These are phyloP conservation scores for Scatophagus argus DNA, from an alignment of 2,113 vertebrate species.

Conservation along the genomic window DNA sequence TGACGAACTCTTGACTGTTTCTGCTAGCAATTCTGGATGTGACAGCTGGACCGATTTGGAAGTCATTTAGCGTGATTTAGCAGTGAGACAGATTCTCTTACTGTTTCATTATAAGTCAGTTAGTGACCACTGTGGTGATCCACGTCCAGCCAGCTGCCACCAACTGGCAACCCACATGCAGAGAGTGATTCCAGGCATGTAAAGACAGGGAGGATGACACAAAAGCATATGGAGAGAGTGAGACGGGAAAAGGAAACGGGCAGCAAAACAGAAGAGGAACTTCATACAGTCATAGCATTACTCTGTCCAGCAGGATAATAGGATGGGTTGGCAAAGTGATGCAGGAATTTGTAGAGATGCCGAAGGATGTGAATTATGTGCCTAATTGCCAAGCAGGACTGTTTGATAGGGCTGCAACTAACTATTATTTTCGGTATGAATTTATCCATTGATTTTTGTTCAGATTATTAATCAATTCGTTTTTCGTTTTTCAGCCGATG, in stretches of 20 bases:
- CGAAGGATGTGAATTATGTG: slow-evolving; percentile 20
- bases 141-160: slow-evolving; percentile 15
- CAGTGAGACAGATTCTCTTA: slow-evolving; percentile 9
- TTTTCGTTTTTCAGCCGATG: background rate
- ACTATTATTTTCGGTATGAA: background rate
- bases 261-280: slow-evolving; percentile 30
- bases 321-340: background rate
- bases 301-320: slow-evolving; percentile 9
- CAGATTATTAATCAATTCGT: no score
- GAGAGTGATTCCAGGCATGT: slow-evolving; percentile 19
- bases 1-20: slow-evolving; percentile 33
- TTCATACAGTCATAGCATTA: background rate
- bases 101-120: background rate
- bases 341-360: slow-evolving; percentile 14
- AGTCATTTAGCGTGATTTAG: background rate
- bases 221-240: background rate
- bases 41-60: background rate
- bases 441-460: background rate
- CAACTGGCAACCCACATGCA: background rate
- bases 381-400: background rate
- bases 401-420: background rate
- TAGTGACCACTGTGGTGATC: slow-evolving; percentile 1
- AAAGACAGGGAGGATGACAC: background rate
- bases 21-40: background rate
- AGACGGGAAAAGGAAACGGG: slow-evolving; percentile 6